Evolutionary conservation across 2,888 invertebrate genomes (phyloP).

Genomic region (Harmothoe impar): DNA sequence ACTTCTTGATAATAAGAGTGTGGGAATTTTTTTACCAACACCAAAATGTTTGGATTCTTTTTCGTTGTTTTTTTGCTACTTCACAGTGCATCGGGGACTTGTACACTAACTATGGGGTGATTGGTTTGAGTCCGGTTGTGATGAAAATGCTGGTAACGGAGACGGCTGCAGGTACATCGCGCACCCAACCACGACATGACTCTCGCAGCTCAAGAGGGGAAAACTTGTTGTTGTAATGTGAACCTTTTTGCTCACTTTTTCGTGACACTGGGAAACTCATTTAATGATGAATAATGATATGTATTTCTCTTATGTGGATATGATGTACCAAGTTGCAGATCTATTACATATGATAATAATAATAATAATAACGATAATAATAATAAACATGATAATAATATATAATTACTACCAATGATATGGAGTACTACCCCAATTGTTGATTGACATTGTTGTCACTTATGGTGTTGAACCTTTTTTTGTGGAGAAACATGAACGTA

Average conservation of each 20-base stretch:
- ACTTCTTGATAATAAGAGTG: conserved; percentile 56
- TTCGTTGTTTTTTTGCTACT: conserved; percentile 38
- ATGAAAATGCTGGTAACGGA: conserved; percentile 40
- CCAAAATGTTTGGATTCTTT: conserved; percentile 35
- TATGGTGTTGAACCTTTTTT: conserved; percentile 44
- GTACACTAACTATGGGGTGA: conserved; percentile 32
- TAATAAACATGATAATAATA: too few species aligned
- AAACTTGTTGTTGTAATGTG: conserved; percentile 61
- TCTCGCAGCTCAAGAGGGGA: conserved; percentile 45
- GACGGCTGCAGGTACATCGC: neutral
- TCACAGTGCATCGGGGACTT: conserved; percentile 31
- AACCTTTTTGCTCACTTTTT: conserved; percentile 61
- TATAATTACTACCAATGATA: conserved; percentile 61
- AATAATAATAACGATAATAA: conserved; percentile 9
- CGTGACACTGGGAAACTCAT: conserved; percentile 59
- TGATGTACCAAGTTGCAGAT: conserved; percentile 58
- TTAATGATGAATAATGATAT: conserved; percentile 61
- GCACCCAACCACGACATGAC: conserved; percentile 26
- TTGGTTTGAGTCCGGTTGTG: conserved; percentile 40
- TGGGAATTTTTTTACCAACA: conserved; percentile 61
- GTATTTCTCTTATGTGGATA: conserved; percentile 63
- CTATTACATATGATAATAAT: conserved; percentile 51
- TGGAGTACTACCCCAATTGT: conserved; percentile 59
- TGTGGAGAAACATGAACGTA: conserved; percentile 38
- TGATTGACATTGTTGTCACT: conserved; percentile 61